Base-by-base conservation (phyloP, 2,113 vertebrate species). In the Speoplatyrhinus poulsoni region DNA sequence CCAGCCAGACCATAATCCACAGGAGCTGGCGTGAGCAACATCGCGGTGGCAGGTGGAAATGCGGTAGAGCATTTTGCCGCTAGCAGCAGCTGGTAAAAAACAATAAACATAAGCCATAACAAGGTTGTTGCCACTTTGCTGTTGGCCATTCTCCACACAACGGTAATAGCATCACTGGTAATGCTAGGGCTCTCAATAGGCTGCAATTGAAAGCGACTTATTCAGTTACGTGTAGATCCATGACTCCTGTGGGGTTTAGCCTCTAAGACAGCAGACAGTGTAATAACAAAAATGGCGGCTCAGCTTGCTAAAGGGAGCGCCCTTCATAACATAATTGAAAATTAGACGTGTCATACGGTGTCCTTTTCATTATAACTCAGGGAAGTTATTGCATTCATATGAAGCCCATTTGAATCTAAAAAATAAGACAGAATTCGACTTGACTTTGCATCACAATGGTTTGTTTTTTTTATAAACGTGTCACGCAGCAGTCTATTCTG, bases 121-220 rank as follows among this genome's bases (percentile, higher is more conserved):
- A 57, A 75, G 68, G 77, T 75, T 76, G 82, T 79, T 85, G 76
- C 67, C 57, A 65, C 70, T 1, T 9, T 53, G 65, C 65, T n/a
- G 53, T 75, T 70, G 41, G 70, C 82, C 49, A 73, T 83, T 77
- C 79, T 85, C 70, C 66, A 73, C 75, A 83, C 77, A 74, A 65
- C 46, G 17, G 72, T 89, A 85, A 89, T 77, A 49, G 50, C 70
- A 74, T 82, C 71, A 81, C 69, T 57, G 67, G 58, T 75, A 76
- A 75, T 82, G 73, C 60, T 79, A 69, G 70, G 47, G 77, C 63
- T 80, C 71, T 67, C 82, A 77, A 69, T 32, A n/a, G 77, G 62
- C 70, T 62, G 57, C 87, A 83, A 90, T 84, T 87, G 83, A 82
- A 89, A 81, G 85, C 48, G 69, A 80, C 82, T 72, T 82, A 83